Evolutionary conservation across 2,113 vertebrate genomes (phyloP), one percentile per base, ranked within the genome.

Genomic region (Amphiprion percula): DNA sequence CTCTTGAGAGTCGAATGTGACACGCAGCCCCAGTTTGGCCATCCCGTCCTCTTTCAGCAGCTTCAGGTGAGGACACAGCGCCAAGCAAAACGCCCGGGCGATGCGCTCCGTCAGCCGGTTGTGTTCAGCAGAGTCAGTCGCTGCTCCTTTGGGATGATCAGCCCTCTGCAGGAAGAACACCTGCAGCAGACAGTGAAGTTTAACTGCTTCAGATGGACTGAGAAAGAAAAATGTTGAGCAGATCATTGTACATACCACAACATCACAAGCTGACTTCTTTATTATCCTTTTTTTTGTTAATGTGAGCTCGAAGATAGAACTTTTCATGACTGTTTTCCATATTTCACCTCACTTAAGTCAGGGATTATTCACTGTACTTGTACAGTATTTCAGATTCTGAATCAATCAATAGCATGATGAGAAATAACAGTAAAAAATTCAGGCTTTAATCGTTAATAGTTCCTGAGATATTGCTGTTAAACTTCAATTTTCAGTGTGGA

Each of bases 41-140:
- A 98, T 97, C 62, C 97, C 98, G 10, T 99, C 98, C 92, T 99
- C 98, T 75, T 99, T 99, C 46, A 99, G 78, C 82, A 99, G 89
- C 60, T 99, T 98, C 33, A 99, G 95, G 49, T 98, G 97, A 52
- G 98, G 97, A 88, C 96, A 98, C 67, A 99, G 94, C 0, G 98
- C 97, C 77, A 97, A 84, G 81, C 97, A 99, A 80, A 99, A 99
- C 0, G 97, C 97, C 84, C 98, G 96, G 19, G 98, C 98, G 16
- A 98, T 96, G 0, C 97, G 96, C 87, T 99, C 98, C 0, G 97
- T 98, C 58, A 99, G 63, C 14, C 98, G 95, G 92, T 96, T 97
- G 76, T 99, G 97, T 55, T 98, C 97, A 0, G 96, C 96, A 8
- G 96, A 95, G 86, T 97, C 96, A 0, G 94, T 95, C n/a, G 93